A percentile compares a stretch with the other conserved stretches of the same genome.
phyloP scores from a whole-genome alignment of 2,113 vertebrate genomes.

The Australoheros scitulus region DNA sequence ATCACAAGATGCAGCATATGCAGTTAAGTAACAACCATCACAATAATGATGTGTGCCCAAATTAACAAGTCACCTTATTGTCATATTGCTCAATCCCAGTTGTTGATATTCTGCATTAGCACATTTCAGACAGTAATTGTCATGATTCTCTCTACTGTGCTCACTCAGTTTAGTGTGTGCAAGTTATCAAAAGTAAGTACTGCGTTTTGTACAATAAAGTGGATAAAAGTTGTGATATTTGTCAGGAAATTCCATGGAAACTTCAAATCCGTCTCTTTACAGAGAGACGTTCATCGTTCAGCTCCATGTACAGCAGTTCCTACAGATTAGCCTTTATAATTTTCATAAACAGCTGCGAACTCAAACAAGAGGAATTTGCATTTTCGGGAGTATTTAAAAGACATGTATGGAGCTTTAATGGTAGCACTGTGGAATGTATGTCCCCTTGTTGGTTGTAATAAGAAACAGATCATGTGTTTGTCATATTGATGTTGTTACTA shows the following conservation, averaged over 20 bases:
- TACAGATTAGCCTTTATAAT: background rate
- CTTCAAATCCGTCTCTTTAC: background rate
- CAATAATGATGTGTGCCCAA: too few relatives aligned
- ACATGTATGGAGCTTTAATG: background rate
- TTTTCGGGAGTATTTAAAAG: too few relatives aligned
- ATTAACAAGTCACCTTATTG: too few relatives aligned
- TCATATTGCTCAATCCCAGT: background rate
- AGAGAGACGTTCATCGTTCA: background rate
- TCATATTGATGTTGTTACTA: background rate
- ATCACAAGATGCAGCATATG: too few relatives aligned
- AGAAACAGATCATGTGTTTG: background rate
- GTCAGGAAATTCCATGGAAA: background rate
- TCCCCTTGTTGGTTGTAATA: background rate
- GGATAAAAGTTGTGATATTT: background rate
- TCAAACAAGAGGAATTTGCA: background rate
- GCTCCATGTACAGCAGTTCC: background rate
- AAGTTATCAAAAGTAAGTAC: background rate
- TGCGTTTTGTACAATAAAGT: too few relatives aligned
- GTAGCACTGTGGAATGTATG: background rate
- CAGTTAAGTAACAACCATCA: too few relatives aligned
- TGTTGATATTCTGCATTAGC: background rate
- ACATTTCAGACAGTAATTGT: background rate
- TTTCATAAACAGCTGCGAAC: background rate
- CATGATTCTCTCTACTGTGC: background rate
- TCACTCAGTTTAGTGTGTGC: background rate